phyloP scores from a whole-genome alignment of 2,888 invertebrate genomes.

The Eristalis pertinax region DNA sequence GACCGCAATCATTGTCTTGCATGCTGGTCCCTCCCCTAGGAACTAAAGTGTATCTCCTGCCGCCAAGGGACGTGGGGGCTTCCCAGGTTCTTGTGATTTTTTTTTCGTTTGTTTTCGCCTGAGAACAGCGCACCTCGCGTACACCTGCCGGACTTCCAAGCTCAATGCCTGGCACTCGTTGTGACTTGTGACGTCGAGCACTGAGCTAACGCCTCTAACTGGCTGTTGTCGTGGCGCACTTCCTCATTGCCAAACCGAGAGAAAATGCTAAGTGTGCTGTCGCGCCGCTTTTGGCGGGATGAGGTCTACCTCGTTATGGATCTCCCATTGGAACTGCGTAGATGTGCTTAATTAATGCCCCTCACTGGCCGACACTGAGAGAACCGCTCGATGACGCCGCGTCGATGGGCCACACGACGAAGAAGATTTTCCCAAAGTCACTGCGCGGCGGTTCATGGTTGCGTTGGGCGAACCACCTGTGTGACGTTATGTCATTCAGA shows the following conservation, averaged over 20 bases:
- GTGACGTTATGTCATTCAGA: constrained; percentile 23
- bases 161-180: neutral
- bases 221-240: constrained; percentile 11
- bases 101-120: neutral
- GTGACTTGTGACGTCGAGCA: constrained; percentile 23
- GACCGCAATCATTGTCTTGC: constrained; percentile 14
- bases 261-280: constrained; percentile 47
- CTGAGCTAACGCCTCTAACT: neutral
- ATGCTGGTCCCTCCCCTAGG: constrained; percentile 2
- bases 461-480: neutral
- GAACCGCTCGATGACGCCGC: too few species aligned
- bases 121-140: neutral
- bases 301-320: constrained; percentile 19
- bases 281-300: constrained; percentile 28
- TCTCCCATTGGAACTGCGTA: constrained; percentile 31
- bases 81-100: neutral
- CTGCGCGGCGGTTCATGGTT: constrained; percentile 12
- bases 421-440: neutral
- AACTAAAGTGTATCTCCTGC: neutral
- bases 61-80: neutral
- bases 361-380: neutral
- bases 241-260: constrained; percentile 59
- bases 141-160: constrained; percentile 21
- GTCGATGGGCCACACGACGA: neutral
- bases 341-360: constrained; percentile 11